Conservation (phyloP, 2,888 invertebrate species). For the Leptarthrus brevirostris region DNA sequence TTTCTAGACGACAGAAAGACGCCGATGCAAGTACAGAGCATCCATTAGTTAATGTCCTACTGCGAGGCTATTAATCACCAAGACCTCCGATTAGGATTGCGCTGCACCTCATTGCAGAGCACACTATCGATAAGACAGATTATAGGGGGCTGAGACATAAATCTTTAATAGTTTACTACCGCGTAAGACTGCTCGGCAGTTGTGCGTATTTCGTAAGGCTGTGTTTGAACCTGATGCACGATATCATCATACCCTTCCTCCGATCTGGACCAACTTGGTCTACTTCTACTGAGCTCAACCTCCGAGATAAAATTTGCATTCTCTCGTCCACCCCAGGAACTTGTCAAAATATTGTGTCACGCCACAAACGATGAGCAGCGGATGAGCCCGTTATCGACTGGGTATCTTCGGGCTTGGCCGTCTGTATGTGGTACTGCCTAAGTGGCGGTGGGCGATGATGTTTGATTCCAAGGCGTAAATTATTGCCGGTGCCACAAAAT, state of each 20-base stretch:
- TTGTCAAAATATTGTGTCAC: constrained; percentile 47
- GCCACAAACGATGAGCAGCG: constrained; percentile 29
- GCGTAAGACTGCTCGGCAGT: neutral
- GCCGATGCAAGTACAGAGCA: neutral
- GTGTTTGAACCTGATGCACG: neutral
- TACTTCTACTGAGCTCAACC: neutral
- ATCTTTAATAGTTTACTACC: constrained; percentile 6
- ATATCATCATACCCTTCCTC: neutral
- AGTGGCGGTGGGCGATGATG: constrained; percentile 44
- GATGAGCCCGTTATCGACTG: constrained; percentile 4
- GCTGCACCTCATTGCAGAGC: constrained; percentile 30
- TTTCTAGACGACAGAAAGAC: neutral
- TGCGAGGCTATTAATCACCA: constrained; percentile 49
- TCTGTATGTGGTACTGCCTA: constrained; percentile 19
- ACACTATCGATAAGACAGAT: constrained; percentile 35
- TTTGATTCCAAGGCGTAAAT: constrained; percentile 36
- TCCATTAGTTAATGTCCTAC: constrained; percentile 51
- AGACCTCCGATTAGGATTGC: constrained; percentile 44
- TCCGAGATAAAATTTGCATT: constrained; percentile 10
- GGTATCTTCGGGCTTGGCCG: neutral
- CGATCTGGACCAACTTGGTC: neutral
- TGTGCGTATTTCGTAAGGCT: neutral
- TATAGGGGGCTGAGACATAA: constrained; percentile 34
- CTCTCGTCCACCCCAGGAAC: constrained; percentile 40
- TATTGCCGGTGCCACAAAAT: constrained; percentile 9